A percentile compares a stretch with the other conserved stretches of the same genome.
phyloP scores from a whole-genome alignment of 2,888 invertebrate species.

The Thecocarcelia acutangulata region DNA sequence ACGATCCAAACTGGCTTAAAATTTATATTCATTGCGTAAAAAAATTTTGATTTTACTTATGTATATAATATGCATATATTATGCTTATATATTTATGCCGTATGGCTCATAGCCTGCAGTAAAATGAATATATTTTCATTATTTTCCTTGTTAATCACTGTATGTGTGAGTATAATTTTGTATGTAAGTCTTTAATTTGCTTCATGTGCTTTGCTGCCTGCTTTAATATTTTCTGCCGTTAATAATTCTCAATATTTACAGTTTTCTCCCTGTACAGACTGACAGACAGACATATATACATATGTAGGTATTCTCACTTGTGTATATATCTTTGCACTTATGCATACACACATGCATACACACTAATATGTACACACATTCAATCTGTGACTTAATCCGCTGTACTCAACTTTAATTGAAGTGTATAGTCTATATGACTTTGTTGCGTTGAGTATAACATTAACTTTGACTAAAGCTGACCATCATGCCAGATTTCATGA shows the following conservation, averaged over 20 bases:
- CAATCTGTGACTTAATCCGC: slow-evolving; percentile 35
- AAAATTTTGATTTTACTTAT: neutral
- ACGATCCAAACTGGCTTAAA: slow-evolving; percentile 1
- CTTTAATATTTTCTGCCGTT: slow-evolving; percentile 35
- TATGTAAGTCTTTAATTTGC: neutral
- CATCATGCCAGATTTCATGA: too few relatives aligned
- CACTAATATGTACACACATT: slow-evolving; percentile 12
- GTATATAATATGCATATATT: slow-evolving; percentile 19
- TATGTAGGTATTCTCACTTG: neutral
- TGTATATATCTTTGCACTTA: neutral
- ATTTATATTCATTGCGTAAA: neutral
- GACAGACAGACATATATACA: neutral
- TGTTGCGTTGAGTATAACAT: slow-evolving; percentile 46
- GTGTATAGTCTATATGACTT: slow-evolving; percentile 43
- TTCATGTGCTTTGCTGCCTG: slow-evolving; percentile 12
- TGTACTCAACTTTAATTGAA: slow-evolving; percentile 59
- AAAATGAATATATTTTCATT: slow-evolving; percentile 43
- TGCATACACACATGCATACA: neutral
- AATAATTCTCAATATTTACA: slow-evolving; percentile 43
- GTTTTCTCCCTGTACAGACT: neutral
- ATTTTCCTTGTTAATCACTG: slow-evolving; percentile 21
- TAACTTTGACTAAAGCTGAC: neutral
- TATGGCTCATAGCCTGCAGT: slow-evolving; percentile 41
- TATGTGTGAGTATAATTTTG: neutral
- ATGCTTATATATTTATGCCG: slow-evolving; percentile 9